These are phyloP conservation scores for Coenonympha glycerion DNA, from an alignment of 2,888 invertebrate genomes.

Conservation along the genomic window DNA sequence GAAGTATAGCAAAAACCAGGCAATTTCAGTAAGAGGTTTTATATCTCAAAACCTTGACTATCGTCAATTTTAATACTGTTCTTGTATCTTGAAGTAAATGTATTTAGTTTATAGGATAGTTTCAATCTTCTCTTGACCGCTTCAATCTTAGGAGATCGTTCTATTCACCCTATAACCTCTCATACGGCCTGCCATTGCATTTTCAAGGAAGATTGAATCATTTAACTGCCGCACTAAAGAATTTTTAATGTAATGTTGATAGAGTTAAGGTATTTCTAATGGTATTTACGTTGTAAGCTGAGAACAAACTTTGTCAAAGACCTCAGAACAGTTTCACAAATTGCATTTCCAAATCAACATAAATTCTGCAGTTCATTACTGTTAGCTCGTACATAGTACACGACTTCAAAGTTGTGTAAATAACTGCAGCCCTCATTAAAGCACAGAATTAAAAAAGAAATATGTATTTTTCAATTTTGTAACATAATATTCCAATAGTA, in stretches of 20 bases:
- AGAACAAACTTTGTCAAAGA: not conserved
- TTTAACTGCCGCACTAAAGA: not conserved
- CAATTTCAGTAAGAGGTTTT: not conserved
- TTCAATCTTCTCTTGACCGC: constrained; percentile 1
- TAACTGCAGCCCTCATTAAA: not conserved
- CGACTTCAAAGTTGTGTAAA: not conserved
- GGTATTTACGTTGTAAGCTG: not conserved
- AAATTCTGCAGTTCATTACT: not conserved
- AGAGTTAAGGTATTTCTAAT: not conserved
- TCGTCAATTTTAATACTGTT: no score
- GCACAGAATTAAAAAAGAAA: no score
- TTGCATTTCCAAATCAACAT: not conserved
- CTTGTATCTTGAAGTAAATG: not conserved
- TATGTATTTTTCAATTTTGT: no score
- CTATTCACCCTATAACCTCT: constrained; percentile 2
- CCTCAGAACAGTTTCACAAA: not conserved
- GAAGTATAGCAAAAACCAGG: no score
- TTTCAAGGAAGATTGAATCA: constrained; percentile 8
- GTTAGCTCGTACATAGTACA: not conserved
- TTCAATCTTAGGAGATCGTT: constrained; percentile 4
- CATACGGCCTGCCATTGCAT: not conserved
- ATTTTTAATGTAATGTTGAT: constrained; percentile 6
- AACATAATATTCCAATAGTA: not conserved
- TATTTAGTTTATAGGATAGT: not conserved
- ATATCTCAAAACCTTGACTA: not conserved